Conservation (phyloP, 2,797 vertebrate genomes). For the Myotis planiceps region DNA sequence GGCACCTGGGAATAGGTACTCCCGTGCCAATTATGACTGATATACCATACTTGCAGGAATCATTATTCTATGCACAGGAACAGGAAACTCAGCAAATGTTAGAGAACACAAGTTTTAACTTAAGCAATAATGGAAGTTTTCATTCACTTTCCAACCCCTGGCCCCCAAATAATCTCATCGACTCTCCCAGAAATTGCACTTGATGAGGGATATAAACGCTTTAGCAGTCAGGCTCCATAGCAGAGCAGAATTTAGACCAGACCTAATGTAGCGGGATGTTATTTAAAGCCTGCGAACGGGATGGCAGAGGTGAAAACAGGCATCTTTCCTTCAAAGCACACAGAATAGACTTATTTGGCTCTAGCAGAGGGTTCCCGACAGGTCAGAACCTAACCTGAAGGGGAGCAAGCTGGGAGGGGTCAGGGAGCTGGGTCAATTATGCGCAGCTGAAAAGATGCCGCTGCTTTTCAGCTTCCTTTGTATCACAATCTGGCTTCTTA, state of each 20-base stretch:
- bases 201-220: not conserved
- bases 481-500: not conserved
- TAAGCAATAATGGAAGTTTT: not conserved
- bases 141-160: not conserved
- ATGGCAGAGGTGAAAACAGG: not conserved
- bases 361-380: not conserved
- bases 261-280: not conserved
- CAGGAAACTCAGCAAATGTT: not conserved
- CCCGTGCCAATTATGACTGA: conserved; percentile 40
- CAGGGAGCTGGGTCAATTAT: not conserved
- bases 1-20: not conserved
- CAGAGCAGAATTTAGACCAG: not conserved
- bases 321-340: not conserved
- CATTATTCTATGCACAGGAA: conserved; percentile 31
- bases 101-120: not conserved
- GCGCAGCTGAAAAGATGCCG: not conserved
- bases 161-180: not conserved
- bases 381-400: not conserved
- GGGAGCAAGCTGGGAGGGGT: not conserved
- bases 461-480: not conserved
- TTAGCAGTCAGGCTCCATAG: not conserved
- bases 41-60: not conserved
- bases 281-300: not conserved
- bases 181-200: not conserved
- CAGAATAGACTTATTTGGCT: not conserved